Base-by-base conservation (phyloP, 2,113 vertebrate species). In the Rhinoderma darwinii region DNA sequence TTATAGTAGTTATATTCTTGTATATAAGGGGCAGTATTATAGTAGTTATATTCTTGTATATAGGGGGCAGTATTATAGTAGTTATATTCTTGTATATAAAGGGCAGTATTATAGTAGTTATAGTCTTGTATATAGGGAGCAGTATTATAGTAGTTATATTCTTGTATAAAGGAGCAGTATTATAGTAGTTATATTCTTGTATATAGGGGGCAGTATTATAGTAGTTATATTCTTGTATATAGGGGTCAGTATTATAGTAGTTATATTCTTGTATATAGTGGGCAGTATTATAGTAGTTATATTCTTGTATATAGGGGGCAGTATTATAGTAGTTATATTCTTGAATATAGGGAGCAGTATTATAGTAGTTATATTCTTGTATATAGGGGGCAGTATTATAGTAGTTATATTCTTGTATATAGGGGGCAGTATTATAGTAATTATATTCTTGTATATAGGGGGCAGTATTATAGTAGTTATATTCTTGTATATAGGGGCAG, bases 361-460 rank as follows among this genome's bases (percentile, higher is more conserved):
- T 68, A 68, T 68, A 68, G 63, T 68, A 68, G 27, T 68, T 35
- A 68, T 68, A 68, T 68, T 68, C 63, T 32, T 68, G 63, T 32
- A 68, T 6, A 35, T 68, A 32, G 63, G 27, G 2, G 59, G 63
- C 27, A 68, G 63, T 68, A 68, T 68, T 68, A 68, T 68, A 68
- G 63, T 66, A 66, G 63, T 66, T 66, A 66, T 66, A 66, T 66
- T 66, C 63, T 32, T 32, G 27, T 66, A 66, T 7, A 32, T 66
- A 66, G 27, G 63, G n/a, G 5, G 63, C 63, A 66, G 63, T 66
- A 66, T 66, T 66, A 66, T 66, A 66, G 66, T 30, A 63, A 27
- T 63, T 59, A 59, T 59, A 59, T 59, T 59, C 56, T 59, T 59
- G 56, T 59, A 59, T 25, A 59, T n/a, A 9, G 56, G 56, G n/a